phyloP scores from a whole-genome alignment of 2,797 vertebrate species.

The Carapus acus region DNA sequence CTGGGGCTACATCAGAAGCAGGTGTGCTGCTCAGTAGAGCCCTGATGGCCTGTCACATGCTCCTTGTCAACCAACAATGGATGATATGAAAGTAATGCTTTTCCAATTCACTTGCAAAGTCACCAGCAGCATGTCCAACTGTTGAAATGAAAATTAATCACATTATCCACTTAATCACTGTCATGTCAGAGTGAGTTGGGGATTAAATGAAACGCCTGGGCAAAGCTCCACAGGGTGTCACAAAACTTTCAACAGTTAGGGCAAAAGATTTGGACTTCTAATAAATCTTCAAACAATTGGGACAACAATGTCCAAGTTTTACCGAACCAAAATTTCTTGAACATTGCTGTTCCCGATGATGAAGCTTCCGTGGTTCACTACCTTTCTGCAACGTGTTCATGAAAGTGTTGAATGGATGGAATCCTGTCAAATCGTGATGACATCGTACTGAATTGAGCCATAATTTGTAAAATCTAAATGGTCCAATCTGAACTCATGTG shows the following conservation, averaged over 20 bases:
- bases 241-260: neutral
- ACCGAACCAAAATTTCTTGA: too few species aligned
- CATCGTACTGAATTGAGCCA: neutral
- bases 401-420: neutral
- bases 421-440: neutral
- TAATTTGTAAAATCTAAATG: neutral
- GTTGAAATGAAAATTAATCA: too few species aligned
- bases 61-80: too few species aligned
- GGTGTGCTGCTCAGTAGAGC: too few species aligned
- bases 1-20: too few species aligned
- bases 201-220: neutral
- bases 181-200: neutral
- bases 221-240: neutral
- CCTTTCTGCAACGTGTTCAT: neutral
- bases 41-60: too few species aligned
- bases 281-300: neutral
- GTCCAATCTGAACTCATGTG: neutral
- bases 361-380: neutral
- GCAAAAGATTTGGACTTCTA: neutral
- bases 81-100: too few species aligned
- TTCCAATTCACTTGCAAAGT: too few species aligned
- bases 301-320: neutral
- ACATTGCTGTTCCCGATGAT: too few species aligned
- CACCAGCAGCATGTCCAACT: too few species aligned
- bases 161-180: neutral